Evolutionary conservation across 2,113 vertebrate species (phyloP), one percentile per base, ranked within the genome.

Genomic region (Pluvialis apricaria): DNA sequence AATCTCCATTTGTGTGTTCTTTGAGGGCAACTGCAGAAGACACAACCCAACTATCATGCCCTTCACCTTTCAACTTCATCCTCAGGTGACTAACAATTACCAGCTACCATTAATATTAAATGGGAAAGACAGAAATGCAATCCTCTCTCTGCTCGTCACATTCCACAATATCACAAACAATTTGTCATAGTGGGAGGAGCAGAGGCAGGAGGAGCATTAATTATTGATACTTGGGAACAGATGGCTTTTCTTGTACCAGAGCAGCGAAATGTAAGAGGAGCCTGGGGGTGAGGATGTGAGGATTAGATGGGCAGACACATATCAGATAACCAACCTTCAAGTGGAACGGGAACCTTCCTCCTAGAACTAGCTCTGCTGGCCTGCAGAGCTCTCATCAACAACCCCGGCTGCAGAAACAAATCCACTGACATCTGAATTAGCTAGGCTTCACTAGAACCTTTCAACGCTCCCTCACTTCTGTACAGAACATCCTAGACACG

Each of bases 41-140:
- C 52, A 78, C 38, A 93, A 77, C 9, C 11, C 52, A 86, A 31
- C 44, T 60, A 57, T 62, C 58, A 69, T 52, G 69, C 28, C 88
- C 68, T 96, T 97, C 82, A 92, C 78, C 95, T 94, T 97, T 95
- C 94, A 97, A 87, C 82, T 92, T 94, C 91, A 95, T 80, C 95
- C 87, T 94, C 94, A 95, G 91, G 80, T 95, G 82, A 91, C 91
- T 94, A 96, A 90, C 94, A 91, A 93, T 97, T 96, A 97, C 90
- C 93, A 93, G 80, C 69, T 95, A 76, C 66, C 91, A 97, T 97
- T 92, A 97, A 97, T 96, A 97, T 94, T 97, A 94, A 94, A 96
- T 87, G 58, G 71, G 20, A 96, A 47, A 94, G 78, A 84, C 93
- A 95, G 96, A 97, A 97, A 97, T 54, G 45, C 51, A 94, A 97